A percentile compares a stretch with the other conserved stretches of the same genome.
These are phyloP conservation scores for Antheraea yamamai DNA, from an alignment of 2,888 invertebrate species.

Conservation along the genomic window DNA sequence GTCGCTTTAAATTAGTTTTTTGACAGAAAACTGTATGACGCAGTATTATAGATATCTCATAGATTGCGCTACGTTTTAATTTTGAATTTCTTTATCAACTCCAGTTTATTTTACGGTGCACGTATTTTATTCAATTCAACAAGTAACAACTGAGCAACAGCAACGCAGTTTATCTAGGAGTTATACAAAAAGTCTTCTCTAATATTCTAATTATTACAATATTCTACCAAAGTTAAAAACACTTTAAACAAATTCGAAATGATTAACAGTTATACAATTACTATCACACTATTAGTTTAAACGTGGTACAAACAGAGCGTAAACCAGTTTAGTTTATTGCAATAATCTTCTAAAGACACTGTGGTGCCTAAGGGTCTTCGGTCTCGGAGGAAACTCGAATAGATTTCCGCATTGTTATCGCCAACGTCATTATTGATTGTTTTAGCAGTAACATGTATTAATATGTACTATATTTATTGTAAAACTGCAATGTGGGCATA, in stretches of 20 bases:
- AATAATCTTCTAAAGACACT: conserved; percentile 32
- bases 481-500: not conserved
- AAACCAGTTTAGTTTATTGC: conserved; percentile 22
- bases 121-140: too few relatives aligned
- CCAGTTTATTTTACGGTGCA: too few relatives aligned
- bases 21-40: too few relatives aligned
- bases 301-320: conserved; percentile 23
- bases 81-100: too few relatives aligned
- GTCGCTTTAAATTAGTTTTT: too few relatives aligned
- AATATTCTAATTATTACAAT: not conserved
- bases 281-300: not conserved
- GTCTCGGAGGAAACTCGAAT: conserved; percentile 59
- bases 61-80: too few relatives aligned
- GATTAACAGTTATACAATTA: not conserved
- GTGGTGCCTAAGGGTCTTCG: conserved; percentile 59
- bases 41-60: too few relatives aligned
- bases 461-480: not conserved
- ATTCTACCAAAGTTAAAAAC: not conserved
- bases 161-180: not conserved
- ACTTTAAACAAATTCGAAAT: not conserved
- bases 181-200: not conserved
- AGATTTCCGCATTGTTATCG: conserved; percentile 66
- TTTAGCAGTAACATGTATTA: conserved; percentile 56
- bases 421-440: conserved; percentile 55
- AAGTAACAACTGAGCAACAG: too few relatives aligned